Percentiles rank a stretch among this genome's conserved stretches.
Evolutionary conservation across 92 coral and sea anemone genomes (phyloP).

Genomic region (Nematostella vectensis): DNA sequence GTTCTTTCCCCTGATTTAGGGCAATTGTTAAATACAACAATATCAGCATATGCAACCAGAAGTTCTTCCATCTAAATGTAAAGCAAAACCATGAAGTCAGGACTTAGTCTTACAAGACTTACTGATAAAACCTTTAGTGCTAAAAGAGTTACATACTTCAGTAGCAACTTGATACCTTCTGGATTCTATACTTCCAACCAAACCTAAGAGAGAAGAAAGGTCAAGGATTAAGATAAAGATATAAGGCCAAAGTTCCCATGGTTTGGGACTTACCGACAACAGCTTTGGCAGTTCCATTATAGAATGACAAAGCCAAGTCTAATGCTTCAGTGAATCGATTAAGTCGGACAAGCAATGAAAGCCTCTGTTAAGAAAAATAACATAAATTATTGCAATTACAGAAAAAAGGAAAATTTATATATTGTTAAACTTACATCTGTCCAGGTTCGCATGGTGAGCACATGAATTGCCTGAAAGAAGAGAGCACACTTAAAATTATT

Average conservation of each 20-base stretch:
- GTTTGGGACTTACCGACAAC: conserved; percentile 86
- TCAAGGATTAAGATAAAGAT: too few relatives aligned
- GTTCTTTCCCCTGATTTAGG: conserved; percentile 42
- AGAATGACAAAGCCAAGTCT: conserved; percentile 79
- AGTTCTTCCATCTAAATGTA: conserved; percentile 58
- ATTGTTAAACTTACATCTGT: conserved; percentile 62
- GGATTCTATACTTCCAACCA: conserved; percentile 55
- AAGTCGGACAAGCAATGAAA: conserved; percentile 60
- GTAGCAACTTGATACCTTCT: conserved; percentile 56
- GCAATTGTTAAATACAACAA: conserved; percentile 54
- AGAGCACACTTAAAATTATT: not conserved
- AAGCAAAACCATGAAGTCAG: not conserved
- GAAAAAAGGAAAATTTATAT: not conserved
- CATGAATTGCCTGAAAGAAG: conserved; percentile 68
- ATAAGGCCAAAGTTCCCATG: too few relatives aligned
- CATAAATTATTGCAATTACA: not conserved
- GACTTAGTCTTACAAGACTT: not conserved
- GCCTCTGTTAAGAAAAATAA: conserved; percentile 37
- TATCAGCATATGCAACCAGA: conserved; percentile 54
- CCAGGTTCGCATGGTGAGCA: conserved; percentile 82
- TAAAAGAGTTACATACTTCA: conserved; percentile 33
- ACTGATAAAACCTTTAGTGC: not conserved
- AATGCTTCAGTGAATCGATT: conserved; percentile 75
- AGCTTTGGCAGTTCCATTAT: conserved; percentile 81
- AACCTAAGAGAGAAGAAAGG: conserved; percentile 32